phyloP scores from a whole-genome alignment of 1,140 invertebrate species.

The Macrocentrus cingulum region DNA sequence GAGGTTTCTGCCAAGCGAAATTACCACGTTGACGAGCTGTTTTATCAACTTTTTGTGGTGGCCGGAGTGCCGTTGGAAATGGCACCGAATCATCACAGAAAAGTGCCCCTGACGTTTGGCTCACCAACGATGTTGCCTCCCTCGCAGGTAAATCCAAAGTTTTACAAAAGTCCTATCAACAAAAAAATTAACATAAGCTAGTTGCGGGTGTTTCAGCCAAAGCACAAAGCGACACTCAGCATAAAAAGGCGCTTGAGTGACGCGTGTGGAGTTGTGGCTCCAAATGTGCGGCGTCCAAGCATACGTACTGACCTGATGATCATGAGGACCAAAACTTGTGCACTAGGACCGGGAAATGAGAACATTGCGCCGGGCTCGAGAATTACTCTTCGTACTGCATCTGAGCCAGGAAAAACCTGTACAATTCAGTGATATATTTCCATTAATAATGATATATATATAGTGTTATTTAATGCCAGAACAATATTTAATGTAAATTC shows the following conservation, averaged over 20 bases:
- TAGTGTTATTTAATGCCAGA: neutral
- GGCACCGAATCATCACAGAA: conserved; percentile 83
- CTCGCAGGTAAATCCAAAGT: conserved; percentile 58
- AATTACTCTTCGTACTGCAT: conserved; percentile 38
- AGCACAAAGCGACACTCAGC: conserved; percentile 74
- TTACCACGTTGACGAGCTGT: conserved; percentile 76
- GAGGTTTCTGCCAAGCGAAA: conserved; percentile 82
- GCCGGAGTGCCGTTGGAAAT: conserved; percentile 82
- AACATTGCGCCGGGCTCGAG: conserved; percentile 47
- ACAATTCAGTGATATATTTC: conserved; percentile 44
- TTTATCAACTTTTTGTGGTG: conserved; percentile 77
- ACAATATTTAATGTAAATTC: no score
- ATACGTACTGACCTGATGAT: conserved; percentile 84
- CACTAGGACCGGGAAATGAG: conserved; percentile 63
- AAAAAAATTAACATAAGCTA: neutral
- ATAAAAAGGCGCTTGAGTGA: conserved; percentile 79
- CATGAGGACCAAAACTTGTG: conserved; percentile 78
- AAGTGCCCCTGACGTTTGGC: conserved; percentile 67
- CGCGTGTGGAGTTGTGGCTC: conserved; percentile 81
- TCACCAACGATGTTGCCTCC: conserved; percentile 70
- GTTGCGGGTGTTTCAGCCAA: conserved; percentile 58
- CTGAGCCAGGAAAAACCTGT: conserved; percentile 41
- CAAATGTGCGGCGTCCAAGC: conserved; percentile 79
- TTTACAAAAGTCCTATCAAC: no score
- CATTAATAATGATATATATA: neutral